Evolutionary conservation across 2,113 vertebrate species (phyloP), one percentile per base, ranked within the genome.

Genomic region (Pagrus major): DNA sequence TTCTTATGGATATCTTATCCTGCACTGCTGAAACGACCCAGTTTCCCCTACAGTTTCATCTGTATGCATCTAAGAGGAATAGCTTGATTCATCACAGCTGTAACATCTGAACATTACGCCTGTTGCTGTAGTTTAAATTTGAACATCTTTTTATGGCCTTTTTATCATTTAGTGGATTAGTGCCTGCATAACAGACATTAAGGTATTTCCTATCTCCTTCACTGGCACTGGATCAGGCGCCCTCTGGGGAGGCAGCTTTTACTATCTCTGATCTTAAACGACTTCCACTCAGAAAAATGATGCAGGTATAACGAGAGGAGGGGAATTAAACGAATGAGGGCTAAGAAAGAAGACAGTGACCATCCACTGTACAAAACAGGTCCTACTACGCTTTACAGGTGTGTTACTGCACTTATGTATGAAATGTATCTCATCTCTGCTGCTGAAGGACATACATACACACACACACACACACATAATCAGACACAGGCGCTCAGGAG

Each of bases 361-460:
- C 21, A 10, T 42, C 21, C 2, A 49, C 41, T 42, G 2, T 10
- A 27, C 49, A 18, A 37, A 79, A 55, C 49, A 68, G 21, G 55
- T 21, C 1, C 25, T 23, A 33, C 14, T 29, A 5, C 31, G 31
- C 49, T 64, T 56, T 20, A 25, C 37, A 47, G 54, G 71, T 33
- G 59, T 67, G 58, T 42, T 23, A 23, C 54, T 7, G 52, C 9
- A 49, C 12, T 68, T 23, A 59, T 11, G 11, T 5, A 64, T 39
- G 14, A 68, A 33, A 46, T 20, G 31, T n/a, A 35, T 51, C n/a
- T 64, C n/a, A 21, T 63, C 31, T 66, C 29, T 59, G 51, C 51
- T 51, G 58, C 29, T 80, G 65, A 80, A 76, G 71, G 55, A 77
- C 72, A 63, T 7, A 23, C 27, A 70, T 41, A 41, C 18, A 29